A percentile compares a stretch with the other conserved stretches of the same genome.
Evolutionary conservation across 2,888 invertebrate species (phyloP).

Genomic region (Salticus scenicus): DNA sequence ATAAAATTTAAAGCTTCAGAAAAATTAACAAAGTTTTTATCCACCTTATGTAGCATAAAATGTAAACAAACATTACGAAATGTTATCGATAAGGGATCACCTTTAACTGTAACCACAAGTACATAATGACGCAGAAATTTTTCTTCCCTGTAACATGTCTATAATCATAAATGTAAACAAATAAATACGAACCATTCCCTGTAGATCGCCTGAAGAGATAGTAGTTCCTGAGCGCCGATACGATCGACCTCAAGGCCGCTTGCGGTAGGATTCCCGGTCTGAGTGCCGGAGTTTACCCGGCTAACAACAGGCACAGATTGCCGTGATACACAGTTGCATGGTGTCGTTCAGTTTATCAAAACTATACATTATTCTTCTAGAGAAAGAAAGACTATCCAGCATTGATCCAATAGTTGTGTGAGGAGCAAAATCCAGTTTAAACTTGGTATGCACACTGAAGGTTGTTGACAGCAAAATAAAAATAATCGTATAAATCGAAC

Average conservation of each 20-base stretch:
- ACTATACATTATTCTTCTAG: background rate
- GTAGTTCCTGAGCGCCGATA: background rate
- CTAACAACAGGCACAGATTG: background rate
- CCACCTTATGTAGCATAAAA: too few species aligned
- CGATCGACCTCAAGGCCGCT: constrained; percentile 6
- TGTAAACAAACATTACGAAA: background rate
- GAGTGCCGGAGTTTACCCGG: too few species aligned
- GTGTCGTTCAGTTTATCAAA: too few species aligned
- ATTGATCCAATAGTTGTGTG: background rate
- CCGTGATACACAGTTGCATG: background rate
- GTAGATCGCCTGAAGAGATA: background rate
- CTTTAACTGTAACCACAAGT: background rate
- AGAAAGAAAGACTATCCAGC: background rate
- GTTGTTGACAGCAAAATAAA: too few species aligned
- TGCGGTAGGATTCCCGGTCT: background rate
- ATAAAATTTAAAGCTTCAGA: too few species aligned
- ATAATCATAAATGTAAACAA: background rate
- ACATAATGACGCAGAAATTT: background rate
- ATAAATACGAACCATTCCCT: background rate
- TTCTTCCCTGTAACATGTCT: background rate
- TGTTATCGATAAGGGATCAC: background rate
- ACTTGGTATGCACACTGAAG: background rate
- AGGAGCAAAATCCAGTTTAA: background rate
- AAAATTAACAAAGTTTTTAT: too few species aligned
- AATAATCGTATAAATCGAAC: too few species aligned